Evolutionary conservation across 1,140 invertebrate genomes (phyloP), one percentile per base, ranked within the genome.

Genomic region (Conopomorpha cramerella): DNA sequence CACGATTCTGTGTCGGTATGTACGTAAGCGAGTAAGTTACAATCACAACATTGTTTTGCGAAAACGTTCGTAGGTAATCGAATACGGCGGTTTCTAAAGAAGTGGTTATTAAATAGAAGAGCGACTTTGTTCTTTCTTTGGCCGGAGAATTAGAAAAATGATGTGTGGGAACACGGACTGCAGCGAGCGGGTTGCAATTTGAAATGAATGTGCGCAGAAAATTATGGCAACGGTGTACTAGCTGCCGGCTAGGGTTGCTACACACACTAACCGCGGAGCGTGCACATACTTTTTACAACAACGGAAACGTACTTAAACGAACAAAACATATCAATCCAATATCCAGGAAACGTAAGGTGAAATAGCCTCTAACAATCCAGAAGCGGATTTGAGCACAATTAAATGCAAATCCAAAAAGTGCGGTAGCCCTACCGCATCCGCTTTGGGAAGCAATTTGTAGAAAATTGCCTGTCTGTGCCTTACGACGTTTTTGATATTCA

Each of bases 111-210:
- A 65, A 54, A 57, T 48, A 39, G 41, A 51, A 57, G 59, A 58
- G 55, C 51, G 55, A 48, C 55, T 54, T 68, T 63, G 19, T 23
- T 23, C n/a, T n/a, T n/a, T n/a, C n/a, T n/a, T n/a, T n/a, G 19
- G 46, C 48, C 50, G 55, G 56, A 42, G 58, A 67, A 65, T 71
- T 71, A 71, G 66, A 71, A 70, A 63, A 68, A 66, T 63, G 57
- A 68, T 65, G 66, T 72, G 67, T 74, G 70, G 70, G 70, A 74
- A 74, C n/a, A n/a, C n/a, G n/a, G n/a, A n/a, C 61, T 41, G 50
- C 49, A 51, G 38, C 29, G 13, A 28, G 23, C 31, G 13, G 47
- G 41, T 51, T 55, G 64, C 55, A 70, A 71, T 71, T 74, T 67
- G 55, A 45, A 49, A 57, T 41, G 55, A 54, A 64, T 64, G 59